Evolutionary conservation across 1,140 invertebrate species (phyloP).

Genomic region (Caenorhabditis elegans): DNA sequence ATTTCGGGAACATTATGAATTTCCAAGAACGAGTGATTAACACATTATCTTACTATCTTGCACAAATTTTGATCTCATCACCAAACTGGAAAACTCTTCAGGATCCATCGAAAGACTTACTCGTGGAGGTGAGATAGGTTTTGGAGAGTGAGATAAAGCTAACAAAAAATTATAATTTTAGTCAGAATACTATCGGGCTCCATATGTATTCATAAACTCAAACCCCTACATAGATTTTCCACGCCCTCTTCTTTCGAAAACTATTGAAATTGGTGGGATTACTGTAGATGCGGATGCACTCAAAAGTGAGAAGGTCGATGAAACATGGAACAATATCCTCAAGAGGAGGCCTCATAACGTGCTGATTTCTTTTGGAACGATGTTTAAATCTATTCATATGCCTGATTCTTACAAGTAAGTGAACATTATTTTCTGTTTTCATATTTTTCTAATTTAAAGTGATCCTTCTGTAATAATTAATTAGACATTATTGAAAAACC

Average conservation of each 20-base stretch:
- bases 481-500: too few relatives aligned
- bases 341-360: background rate
- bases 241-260: background rate
- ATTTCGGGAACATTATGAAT: background rate
- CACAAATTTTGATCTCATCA: background rate
- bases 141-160: too few relatives aligned
- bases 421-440: too few relatives aligned
- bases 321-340: constrained; percentile 29
- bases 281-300: constrained; percentile 43
- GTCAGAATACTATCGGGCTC: background rate
- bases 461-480: too few relatives aligned
- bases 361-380: constrained; percentile 16
- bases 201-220: background rate
- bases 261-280: constrained; percentile 15
- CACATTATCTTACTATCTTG: background rate
- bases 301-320: constrained; percentile 45
- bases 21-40: background rate
- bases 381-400: constrained; percentile 12
- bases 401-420: constrained; percentile 14
- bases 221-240: constrained; percentile 34
- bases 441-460: too few relatives aligned
- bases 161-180: background rate
- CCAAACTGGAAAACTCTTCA: background rate
- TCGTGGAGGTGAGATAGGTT: background rate
- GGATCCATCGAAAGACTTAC: background rate